phyloP scores from a whole-genome alignment of 2,797 vertebrate species.

The Nannoperca obscura region DNA sequence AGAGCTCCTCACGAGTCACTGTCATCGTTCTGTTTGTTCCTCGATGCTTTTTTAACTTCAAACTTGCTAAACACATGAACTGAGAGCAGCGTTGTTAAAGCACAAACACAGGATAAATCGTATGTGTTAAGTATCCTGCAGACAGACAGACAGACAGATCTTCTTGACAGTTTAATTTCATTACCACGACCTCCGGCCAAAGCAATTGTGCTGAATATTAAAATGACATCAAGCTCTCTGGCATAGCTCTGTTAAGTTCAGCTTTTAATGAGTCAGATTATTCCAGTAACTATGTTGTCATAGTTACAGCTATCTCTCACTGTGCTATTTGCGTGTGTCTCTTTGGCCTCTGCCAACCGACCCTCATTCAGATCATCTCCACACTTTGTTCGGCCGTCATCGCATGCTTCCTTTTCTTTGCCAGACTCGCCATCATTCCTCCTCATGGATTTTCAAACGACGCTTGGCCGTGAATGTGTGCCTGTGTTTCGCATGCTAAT shows the following conservation, averaged over 20 bases:
- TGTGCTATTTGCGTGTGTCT: slow-evolving; percentile 53
- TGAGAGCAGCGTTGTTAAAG: slow-evolving; percentile 62
- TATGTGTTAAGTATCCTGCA: neutral
- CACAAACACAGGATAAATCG: neutral
- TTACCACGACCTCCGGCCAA: neutral
- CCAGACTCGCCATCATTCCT: slow-evolving; percentile 47
- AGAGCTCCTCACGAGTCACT: slow-evolving; percentile 60
- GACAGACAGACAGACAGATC: neutral
- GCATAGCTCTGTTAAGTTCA: slow-evolving; percentile 64
- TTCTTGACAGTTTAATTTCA: neutral
- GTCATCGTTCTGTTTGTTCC: neutral
- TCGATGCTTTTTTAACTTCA: neutral
- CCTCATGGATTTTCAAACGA: slow-evolving; percentile 35
- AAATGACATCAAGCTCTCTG: slow-evolving; percentile 41
- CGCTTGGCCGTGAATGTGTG: slow-evolving; percentile 47
- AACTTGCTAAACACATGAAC: slow-evolving; percentile 36
- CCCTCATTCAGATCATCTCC: slow-evolving; percentile 52
- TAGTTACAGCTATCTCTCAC: slow-evolving; percentile 67
- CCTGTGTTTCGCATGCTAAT: slow-evolving; percentile 66
- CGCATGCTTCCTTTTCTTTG: slow-evolving; percentile 65
- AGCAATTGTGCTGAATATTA: slow-evolving; percentile 10
- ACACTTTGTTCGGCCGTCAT: slow-evolving; percentile 58
- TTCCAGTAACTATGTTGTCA: slow-evolving; percentile 70
- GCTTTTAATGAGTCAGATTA: slow-evolving; percentile 51
- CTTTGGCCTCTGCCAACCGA: slow-evolving; percentile 41